phyloP scores from a whole-genome alignment of 2,797 vertebrate species.

The Pyrocephalus nanus region DNA sequence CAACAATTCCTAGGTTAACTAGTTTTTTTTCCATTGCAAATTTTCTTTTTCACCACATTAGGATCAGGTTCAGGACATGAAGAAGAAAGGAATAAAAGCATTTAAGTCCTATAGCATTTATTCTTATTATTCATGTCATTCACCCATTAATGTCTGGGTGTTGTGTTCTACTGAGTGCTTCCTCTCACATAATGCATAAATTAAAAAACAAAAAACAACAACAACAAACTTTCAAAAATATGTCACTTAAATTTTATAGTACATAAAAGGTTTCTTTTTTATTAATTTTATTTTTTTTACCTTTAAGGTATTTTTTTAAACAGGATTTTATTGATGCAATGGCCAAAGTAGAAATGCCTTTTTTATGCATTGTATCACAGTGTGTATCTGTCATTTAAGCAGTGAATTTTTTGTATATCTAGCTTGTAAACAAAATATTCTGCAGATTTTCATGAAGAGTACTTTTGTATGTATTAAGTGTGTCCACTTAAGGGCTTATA shows the following conservation, averaged over 20 bases:
- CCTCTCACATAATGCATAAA: background rate
- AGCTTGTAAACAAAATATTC: background rate
- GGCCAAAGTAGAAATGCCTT: background rate
- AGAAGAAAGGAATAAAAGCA: background rate
- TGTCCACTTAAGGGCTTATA: background rate
- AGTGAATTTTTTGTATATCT: background rate
- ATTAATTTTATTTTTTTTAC: background rate
- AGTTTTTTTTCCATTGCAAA: background rate
- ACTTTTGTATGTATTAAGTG: background rate
- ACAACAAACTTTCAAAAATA: background rate
- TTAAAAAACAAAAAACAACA: background rate
- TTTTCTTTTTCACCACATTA: background rate
- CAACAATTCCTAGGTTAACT: background rate
- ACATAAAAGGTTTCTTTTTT: background rate
- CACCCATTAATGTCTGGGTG: background rate
- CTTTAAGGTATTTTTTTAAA: background rate
- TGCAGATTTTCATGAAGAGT: background rate
- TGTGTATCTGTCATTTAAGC: background rate
- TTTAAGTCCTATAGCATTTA: background rate
- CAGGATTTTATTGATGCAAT: background rate
- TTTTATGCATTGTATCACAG: background rate
- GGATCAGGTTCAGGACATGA: background rate
- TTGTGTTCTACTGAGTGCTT: background rate
- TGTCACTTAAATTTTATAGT: background rate
- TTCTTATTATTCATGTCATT: background rate